Evolutionary conservation across 2,113 vertebrate species (phyloP).

Genomic region (Geococcyx californianus): DNA sequence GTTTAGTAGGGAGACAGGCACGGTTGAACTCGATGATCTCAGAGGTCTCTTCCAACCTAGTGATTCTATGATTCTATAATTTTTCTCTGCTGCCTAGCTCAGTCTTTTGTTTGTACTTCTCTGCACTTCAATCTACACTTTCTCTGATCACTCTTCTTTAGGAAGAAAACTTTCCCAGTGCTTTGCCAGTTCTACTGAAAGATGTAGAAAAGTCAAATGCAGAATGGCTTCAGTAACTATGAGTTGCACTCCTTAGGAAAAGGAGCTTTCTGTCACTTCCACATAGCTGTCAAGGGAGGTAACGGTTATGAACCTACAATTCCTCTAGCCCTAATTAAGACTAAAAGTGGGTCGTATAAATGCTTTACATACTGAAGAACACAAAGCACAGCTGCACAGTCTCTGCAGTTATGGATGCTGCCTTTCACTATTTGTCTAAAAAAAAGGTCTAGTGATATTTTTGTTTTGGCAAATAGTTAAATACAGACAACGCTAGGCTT

Average conservation of each 20-base stretch:
- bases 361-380: not conserved
- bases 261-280: not conserved
- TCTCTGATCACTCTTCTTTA: not conserved
- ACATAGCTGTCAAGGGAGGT: not conserved
- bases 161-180: not conserved
- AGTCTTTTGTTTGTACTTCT: not conserved
- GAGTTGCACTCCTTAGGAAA: not conserved
- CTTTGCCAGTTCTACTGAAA: not conserved
- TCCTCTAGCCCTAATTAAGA: not conserved
- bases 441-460: not conserved
- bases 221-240: not conserved
- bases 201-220: not conserved
- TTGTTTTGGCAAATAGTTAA: not conserved
- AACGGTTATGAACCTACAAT: not conserved
- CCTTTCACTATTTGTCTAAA: not conserved
- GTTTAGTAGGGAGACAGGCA: too few relatives aligned
- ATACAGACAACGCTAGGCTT: not conserved
- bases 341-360: not conserved
- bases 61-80: too few relatives aligned
- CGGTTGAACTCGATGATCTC: too few relatives aligned
- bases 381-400: not conserved
- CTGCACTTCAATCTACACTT: not conserved
- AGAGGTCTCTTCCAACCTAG: too few relatives aligned
- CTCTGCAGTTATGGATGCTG: not conserved
- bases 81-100: not conserved